Evolutionary conservation across 1,140 invertebrate genomes (phyloP), one percentile per base, ranked within the genome.

Genomic region (Dendrolimus kikuchii): DNA sequence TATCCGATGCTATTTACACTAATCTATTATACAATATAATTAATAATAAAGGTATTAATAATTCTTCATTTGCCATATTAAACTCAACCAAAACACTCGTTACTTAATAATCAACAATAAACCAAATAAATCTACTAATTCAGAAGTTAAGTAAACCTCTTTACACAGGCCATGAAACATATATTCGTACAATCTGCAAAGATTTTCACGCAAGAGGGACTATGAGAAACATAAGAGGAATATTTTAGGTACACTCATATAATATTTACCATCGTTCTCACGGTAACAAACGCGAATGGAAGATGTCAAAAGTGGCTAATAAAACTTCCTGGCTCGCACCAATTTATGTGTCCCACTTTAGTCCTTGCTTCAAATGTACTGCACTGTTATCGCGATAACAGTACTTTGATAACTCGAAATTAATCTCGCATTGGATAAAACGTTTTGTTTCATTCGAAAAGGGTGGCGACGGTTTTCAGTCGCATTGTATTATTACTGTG

Each of bases 281-380:
- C 36, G 46, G 23, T 23, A 23, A 23, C 23, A 23, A 41, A 47
- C 52, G 42, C 10, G 23, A 37, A 49, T 50, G 50, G 53, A 53
- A 50, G 53, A 51, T 49, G 53, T 50, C 54, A 36, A 47, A 46
- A 53, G 38, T 37, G 44, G 37, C 46, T 51, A 55, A 51, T 51
- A 53, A 56, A 48, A 48, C 40, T 49, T 60, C 54, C 60, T 41
- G 49, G 58, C 67, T 61, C 64, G 60, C 62, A 54, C 59, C 69
- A 74, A 76, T 70, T 73, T 62, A 56, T 62, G 50, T 68, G 74
- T 56, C 67, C 72, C 62, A 79, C 68, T 79, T 62, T 71, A 77
- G 23, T 74, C 76, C 76, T 74, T 70, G 57, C 47, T 57, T 43
- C 40, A 39, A 55, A 46, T 46, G 40, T 37, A 48, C 53, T 45